Conservation (phyloP, 2,113 vertebrate species). For the Hypocryptadius cinnamomeus region DNA sequence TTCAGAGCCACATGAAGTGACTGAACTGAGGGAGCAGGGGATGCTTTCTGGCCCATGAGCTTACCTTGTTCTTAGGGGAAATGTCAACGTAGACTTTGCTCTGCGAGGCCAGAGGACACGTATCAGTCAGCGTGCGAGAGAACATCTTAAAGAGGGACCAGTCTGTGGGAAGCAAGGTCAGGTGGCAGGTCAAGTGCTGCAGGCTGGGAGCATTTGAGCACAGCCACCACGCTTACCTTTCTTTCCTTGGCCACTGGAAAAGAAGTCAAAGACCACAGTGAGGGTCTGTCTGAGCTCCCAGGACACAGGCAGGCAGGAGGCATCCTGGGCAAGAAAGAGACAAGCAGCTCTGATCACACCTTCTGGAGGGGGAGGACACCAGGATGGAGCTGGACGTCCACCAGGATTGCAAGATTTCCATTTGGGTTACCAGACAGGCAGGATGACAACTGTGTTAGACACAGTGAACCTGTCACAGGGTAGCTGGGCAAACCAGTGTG, state of each 20-base stretch:
- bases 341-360: neutral
- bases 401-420: neutral
- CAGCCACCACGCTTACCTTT: constrained; percentile 70
- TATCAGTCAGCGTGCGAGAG: constrained; percentile 89
- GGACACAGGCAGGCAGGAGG: constrained; percentile 76
- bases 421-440: neutral
- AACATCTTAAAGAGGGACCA: constrained; percentile 99
- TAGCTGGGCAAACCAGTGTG: neutral
- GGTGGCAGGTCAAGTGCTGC: neutral
- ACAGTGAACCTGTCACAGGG: neutral
- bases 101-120: constrained; percentile 88
- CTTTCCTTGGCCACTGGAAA: constrained; percentile 82
- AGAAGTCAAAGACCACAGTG: constrained; percentile 89
- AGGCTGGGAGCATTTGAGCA: neutral
- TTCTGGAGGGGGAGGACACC: neutral
- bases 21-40: neutral
- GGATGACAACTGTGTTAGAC: neutral
- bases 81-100: constrained; percentile 92
- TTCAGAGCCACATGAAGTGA: neutral
- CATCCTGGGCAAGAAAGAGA: constrained; percentile 66
- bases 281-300: constrained; percentile 95
- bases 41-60: neutral
- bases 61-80: constrained; percentile 85
- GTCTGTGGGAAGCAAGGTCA: constrained; percentile 69
- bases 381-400: neutral